These are phyloP conservation scores for Cladorhizidae sp. DNA, from an alignment of 37 sponge, comb jelly and placozoan genomes.

Conservation along the genomic window DNA sequence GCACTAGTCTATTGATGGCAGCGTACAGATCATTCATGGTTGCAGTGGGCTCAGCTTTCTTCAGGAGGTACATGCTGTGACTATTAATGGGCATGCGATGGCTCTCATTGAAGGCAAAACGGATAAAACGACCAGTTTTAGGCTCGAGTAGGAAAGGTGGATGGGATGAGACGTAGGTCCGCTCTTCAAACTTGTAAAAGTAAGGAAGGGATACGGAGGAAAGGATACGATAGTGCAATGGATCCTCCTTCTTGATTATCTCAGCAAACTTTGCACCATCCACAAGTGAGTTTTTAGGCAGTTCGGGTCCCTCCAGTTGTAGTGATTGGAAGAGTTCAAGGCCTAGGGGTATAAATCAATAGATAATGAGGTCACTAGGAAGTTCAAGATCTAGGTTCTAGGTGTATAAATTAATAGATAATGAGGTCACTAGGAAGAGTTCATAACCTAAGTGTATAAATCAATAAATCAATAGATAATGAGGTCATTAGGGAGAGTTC, in stretches of 20 bases:
- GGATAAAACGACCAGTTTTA: not conserved
- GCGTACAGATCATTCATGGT: not conserved
- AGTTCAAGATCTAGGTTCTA: no score
- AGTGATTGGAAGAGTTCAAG: conserved; percentile 16
- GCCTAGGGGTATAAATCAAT: no score
- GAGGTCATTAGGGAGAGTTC: no score
- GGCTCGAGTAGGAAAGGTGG: conserved; percentile 5
- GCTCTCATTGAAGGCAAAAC: conserved; percentile 6
- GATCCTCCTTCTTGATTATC: conserved; percentile 1
- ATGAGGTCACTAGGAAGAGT: no score
- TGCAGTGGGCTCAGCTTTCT: not conserved
- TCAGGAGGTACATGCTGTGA: not conserved
- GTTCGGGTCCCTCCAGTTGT: conserved; percentile 14
- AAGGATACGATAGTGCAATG: conserved; percentile 12
- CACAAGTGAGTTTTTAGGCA: conserved; percentile 11
- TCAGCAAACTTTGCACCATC: conserved; percentile 33
- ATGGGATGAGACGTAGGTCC: not conserved
- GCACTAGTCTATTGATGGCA: not conserved
- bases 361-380: no score
- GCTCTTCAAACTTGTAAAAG: not conserved
- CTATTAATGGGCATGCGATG: conserved; percentile 6
- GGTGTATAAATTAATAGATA: no score
- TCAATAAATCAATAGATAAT: no score
- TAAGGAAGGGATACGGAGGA: conserved; percentile 10
- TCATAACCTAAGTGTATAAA: no score